These are phyloP conservation scores for Aporophyla nigra DNA, from an alignment of 2,888 invertebrate genomes.

Conservation along the genomic window DNA sequence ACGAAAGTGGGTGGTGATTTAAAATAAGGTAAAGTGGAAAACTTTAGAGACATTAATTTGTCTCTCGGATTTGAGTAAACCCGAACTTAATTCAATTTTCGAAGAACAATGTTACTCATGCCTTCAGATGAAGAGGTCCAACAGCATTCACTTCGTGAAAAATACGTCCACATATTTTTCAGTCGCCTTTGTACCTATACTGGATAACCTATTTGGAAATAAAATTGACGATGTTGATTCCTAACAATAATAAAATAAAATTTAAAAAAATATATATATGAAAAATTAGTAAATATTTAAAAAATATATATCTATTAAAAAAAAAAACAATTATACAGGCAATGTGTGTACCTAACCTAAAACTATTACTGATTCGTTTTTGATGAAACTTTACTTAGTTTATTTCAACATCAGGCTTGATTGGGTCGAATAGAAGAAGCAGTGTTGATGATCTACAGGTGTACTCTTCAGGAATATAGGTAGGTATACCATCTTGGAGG, in stretches of 20 bases:
- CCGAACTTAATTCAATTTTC: background rate
- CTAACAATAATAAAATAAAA: slow-evolving; percentile 10
- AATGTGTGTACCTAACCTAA: slow-evolving; percentile 44
- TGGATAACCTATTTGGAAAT: slow-evolving; percentile 22
- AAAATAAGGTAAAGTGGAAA: slow-evolving; percentile 8
- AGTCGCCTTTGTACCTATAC: slow-evolving; percentile 3
- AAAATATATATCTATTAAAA: background rate
- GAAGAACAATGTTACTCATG: background rate
- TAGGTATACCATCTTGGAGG: background rate
- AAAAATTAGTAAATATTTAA: slow-evolving; percentile 12
- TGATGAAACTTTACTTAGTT: background rate
- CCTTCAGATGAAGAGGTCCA: background rate
- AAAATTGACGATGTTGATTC: slow-evolving; percentile 1
- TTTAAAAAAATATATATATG: slow-evolving; percentile 17
- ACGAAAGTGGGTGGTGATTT: slow-evolving; percentile 53
- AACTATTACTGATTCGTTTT: background rate
- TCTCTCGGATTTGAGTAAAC: background rate
- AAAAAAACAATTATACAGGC: slow-evolving; percentile 40
- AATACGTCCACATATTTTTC: slow-evolving; percentile 25
- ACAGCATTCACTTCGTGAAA: slow-evolving; percentile 15
- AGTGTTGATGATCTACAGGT: background rate
- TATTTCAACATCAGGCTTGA: slow-evolving; percentile 8
- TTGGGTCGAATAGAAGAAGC: background rate
- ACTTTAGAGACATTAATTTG: background rate
- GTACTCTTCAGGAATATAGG: background rate